Percentiles rank a stretch among this genome's conserved stretches.
These are phyloP conservation scores for Brachymystax lenok DNA, from an alignment of 2,797 vertebrate species.

Conservation along the genomic window DNA sequence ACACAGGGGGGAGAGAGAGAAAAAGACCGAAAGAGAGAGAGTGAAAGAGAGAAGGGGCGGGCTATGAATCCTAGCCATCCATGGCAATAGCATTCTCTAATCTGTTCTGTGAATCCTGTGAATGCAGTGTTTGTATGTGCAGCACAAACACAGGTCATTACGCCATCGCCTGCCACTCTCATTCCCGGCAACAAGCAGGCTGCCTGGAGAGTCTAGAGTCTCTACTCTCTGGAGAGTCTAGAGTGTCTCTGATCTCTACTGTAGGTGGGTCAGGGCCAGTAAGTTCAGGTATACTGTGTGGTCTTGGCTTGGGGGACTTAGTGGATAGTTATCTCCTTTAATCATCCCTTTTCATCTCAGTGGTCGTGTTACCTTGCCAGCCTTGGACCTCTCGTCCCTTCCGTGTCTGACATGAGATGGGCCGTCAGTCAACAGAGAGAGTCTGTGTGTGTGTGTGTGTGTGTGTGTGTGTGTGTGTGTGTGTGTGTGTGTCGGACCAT, in stretches of 20 bases:
- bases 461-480: too few species aligned
- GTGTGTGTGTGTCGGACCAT: neutral
- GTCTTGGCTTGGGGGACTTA: neutral
- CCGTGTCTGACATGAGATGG: neutral
- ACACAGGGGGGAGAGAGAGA: neutral
- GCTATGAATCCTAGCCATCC: neutral
- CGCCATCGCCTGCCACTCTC: neutral
- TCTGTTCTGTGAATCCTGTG: neutral
- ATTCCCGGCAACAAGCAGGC: neutral
- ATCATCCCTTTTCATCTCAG: too few species aligned
- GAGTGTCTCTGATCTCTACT: neutral
- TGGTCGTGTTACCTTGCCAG: neutral
- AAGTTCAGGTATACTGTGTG: too few species aligned
- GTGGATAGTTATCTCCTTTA: too few species aligned
- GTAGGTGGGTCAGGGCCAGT: too few species aligned
- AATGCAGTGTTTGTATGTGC: neutral
- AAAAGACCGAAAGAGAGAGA: slow-evolving; percentile 7
- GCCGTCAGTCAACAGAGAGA: neutral
- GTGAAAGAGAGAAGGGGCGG: slow-evolving; percentile 4
- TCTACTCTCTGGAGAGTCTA: neutral
- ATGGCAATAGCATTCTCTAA: slow-evolving; percentile 15
- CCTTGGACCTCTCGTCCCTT: too few species aligned
- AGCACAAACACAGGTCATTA: slow-evolving; percentile 19
- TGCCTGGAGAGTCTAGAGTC: neutral
- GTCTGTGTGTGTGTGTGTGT: neutral